Evolutionary conservation across 2,797 vertebrate species (phyloP).

Genomic region (Allobates femoralis): DNA sequence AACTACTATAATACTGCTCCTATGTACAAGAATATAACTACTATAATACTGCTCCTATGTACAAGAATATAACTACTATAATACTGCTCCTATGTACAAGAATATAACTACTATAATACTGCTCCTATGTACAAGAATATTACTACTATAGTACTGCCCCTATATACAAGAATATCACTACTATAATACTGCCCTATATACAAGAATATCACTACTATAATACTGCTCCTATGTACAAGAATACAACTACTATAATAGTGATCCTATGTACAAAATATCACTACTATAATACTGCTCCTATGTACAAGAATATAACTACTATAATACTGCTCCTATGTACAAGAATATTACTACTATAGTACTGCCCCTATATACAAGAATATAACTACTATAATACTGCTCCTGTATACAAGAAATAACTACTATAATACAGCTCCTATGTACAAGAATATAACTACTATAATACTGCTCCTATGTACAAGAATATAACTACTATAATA

Average conservation of each 20-base stretch:
- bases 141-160: neutral
- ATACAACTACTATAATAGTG: neutral
- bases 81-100: neutral
- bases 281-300: neutral
- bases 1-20: neutral
- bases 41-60: constrained; percentile 12
- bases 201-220: neutral
- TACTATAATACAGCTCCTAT: neutral
- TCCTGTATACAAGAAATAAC: neutral
- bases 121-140: neutral
- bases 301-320: neutral
- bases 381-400: constrained; percentile 15
- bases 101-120: too few relatives aligned
- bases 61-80: constrained; percentile 12
- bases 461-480: neutral
- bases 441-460: neutral
- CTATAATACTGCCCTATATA: neutral
- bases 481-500: constrained; percentile 18
- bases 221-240: neutral
- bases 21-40: constrained; percentile 8
- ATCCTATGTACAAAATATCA: neutral
- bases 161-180: constrained; percentile 3
- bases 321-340: constrained; percentile 5
- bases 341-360: constrained; percentile 13
- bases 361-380: constrained; percentile 1